Evolutionary conservation across 2,888 invertebrate genomes (phyloP).

Genomic region (Trichacis sp.): DNA sequence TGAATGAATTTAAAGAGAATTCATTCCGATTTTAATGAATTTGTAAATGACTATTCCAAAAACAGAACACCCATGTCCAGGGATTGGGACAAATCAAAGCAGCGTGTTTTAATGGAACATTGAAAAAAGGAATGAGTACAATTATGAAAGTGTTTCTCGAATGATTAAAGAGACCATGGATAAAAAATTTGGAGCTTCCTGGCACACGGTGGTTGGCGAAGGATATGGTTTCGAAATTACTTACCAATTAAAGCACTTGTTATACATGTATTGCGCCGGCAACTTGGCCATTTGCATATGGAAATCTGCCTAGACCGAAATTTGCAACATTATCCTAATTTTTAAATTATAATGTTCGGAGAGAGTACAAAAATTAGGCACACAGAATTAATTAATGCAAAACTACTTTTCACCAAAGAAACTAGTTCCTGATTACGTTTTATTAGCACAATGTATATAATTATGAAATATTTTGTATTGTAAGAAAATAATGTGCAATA

Average conservation of each 20-base stretch:
- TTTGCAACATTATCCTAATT: background rate
- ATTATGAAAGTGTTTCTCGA: constrained; percentile 76
- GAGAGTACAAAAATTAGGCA: no score
- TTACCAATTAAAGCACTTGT: constrained; percentile 74
- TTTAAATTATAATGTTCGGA: no score
- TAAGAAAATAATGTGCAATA: no score
- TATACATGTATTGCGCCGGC: constrained; percentile 74
- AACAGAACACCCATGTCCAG: no score
- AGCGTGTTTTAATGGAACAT: no score
- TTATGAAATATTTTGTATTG: no score
- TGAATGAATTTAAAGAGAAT: no score
- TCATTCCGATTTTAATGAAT: no score
- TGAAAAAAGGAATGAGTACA: constrained; percentile 74
- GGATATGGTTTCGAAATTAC: constrained; percentile 78
- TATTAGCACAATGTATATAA: no score
- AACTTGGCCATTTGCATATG: constrained; percentile 76
- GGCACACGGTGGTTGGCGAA: constrained; percentile 79
- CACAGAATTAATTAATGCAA: constrained; percentile 1
- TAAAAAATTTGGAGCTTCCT: constrained; percentile 77
- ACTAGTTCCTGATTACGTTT: background rate
- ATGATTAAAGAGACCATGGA: constrained; percentile 79
- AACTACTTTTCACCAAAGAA: background rate
- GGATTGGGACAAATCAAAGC: no score
- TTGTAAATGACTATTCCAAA: no score
- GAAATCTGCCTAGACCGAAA: constrained; percentile 71